Evolutionary conservation across 2,797 vertebrate species (phyloP), one percentile per base, ranked within the genome.

Genomic region (Erethizon dorsatum): DNA sequence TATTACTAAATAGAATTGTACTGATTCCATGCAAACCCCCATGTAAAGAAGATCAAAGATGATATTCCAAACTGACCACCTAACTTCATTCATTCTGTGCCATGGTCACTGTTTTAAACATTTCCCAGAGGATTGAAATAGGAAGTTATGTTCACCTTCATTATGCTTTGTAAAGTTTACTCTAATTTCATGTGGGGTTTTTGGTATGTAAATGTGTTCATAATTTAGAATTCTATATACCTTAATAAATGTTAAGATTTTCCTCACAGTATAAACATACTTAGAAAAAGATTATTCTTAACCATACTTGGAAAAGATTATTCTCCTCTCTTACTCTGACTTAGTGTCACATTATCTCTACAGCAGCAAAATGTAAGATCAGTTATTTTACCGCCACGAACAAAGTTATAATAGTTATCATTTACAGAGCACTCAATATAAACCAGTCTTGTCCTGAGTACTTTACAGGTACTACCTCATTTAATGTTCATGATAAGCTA

Each of bases 381-480:
- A 92, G 57, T 90, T 90, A 52, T 94, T 97, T 96, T 92, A 93
- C 80, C 73, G 57, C 54, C 65, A 67, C 85, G 84, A 93, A 85
- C 92, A 95, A 97, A 97, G 28, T 92, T 92, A 57, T 69, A 92
- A 91, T 82, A 91, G 82, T 93, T 31, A 86, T 57, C 33, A 73
- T 83, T 96, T 96, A 93, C 50, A 92, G 56, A 88, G 56, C 80
- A 84, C 37, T 92, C 93, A 80, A 67, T 57, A 61, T 61, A 95
- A 96, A 41, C 85, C 52, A 89, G 24, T 52, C 33, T 92, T 63
- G 4, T 69, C 57, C 17, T 95, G 86, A 90, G 14, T n/a, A 56
- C 33, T 71, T 94, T 47, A 37, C 4, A 37, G 69, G 10, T 22
- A 86, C 59, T 83, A 50, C 28, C 80, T 94, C 37, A 86, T 57